Conservation (phyloP, 2,797 vertebrate genomes). For the Carduelis carduelis region DNA sequence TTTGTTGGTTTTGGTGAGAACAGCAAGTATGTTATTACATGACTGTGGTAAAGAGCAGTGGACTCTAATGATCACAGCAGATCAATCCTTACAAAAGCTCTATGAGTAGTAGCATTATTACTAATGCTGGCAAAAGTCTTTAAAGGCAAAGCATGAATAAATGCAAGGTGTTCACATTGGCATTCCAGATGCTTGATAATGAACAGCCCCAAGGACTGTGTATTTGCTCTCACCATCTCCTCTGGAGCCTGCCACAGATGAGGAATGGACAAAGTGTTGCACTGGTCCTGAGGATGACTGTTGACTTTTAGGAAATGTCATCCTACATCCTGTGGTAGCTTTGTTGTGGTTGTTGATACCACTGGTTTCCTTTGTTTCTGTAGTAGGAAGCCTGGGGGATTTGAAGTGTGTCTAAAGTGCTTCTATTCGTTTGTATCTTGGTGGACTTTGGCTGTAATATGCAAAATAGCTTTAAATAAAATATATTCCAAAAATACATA, state of each 20-base stretch:
- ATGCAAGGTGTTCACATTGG: neutral
- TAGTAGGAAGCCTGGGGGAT: neutral
- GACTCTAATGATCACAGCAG: conserved; percentile 20
- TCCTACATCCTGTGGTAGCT: neutral
- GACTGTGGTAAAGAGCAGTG: neutral
- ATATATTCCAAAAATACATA: neutral
- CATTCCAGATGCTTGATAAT: neutral
- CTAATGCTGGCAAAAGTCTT: conserved; percentile 15
- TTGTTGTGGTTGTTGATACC: neutral
- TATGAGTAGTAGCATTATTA: conserved; percentile 4
- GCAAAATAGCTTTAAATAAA: neutral
- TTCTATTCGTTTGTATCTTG: neutral
- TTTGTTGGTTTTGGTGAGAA: neutral
- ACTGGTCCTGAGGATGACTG: neutral
- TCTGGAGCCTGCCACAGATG: neutral
- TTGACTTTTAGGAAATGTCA: neutral
- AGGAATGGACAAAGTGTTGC: neutral
- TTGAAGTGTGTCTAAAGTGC: neutral
- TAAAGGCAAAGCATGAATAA: conserved; percentile 1
- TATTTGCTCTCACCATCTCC: neutral
- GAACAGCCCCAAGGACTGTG: neutral
- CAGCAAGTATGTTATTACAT: neutral
- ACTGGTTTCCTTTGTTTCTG: neutral
- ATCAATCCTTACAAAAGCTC: conserved; percentile 42
- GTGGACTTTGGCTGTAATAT: neutral